Conservation (phyloP, 2,113 vertebrate genomes). For the Actinemys pallida region DNA sequence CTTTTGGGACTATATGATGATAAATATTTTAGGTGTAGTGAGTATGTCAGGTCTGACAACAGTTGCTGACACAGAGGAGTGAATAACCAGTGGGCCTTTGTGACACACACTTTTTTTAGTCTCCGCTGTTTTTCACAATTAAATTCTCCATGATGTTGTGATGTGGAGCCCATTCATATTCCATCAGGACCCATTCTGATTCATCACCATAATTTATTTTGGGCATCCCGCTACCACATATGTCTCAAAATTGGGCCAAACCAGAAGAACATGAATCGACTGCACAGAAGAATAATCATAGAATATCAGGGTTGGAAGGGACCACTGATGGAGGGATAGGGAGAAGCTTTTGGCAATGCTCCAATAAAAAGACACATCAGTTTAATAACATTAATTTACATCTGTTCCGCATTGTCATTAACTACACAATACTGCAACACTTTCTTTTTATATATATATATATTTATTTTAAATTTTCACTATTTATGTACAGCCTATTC, state of each 20-base stretch:
- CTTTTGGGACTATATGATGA: neutral
- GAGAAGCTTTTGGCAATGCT: neutral
- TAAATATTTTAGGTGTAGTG: neutral
- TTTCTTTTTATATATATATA: slow-evolving; percentile 11
- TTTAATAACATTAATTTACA: neutral
- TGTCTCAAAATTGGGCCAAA: neutral
- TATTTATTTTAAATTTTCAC: neutral
- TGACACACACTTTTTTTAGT: neutral
- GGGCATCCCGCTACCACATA: neutral
- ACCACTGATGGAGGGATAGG: neutral
- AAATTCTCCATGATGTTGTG: neutral
- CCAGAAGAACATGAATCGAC: neutral
- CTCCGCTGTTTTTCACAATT: neutral
- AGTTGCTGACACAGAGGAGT: neutral
- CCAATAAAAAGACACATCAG: neutral
- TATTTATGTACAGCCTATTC: neutral
- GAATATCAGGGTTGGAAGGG: no score
- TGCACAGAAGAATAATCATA: neutral
- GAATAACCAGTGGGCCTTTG: neutral
- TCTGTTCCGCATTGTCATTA: slow-evolving; percentile 9
- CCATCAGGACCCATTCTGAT: neutral
- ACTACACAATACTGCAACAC: neutral
- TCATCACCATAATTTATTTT: neutral
- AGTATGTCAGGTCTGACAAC: neutral
- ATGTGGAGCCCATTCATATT: neutral